Evolutionary conservation across 2,888 invertebrate genomes (phyloP), one percentile per base, ranked within the genome.

Genomic region (Plutella xylostella): DNA sequence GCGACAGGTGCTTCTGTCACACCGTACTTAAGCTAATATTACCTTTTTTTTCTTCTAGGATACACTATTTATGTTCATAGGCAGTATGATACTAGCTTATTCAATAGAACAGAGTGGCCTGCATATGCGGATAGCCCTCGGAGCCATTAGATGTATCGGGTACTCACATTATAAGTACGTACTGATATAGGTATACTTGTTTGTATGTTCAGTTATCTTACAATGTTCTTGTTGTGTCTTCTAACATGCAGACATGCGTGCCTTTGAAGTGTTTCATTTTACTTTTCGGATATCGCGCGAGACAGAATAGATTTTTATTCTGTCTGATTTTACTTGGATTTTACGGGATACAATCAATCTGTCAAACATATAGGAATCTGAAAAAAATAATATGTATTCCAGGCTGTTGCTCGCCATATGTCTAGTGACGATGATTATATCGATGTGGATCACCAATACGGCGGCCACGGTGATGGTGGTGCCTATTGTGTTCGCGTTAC

Each of bases 361-460:
- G n/a, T n/a, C n/a, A n/a, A n/a, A n/a, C n/a, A n/a, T n/a, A n/a
- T n/a, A n/a, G n/a, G n/a, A n/a, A n/a, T n/a, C n/a, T n/a, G n/a
- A n/a, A n/a, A n/a, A n/a, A n/a, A n/a, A n/a, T n/a, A n/a, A n/a
- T n/a, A n/a, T n/a, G n/a, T n/a, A n/a, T 65, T 66, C 19, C 55
- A 91, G 91, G 65, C 77, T 95, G 48, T 88, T 94, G 61, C 86
- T 94, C 55, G 94, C 94, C 0, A 83, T 95, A 52, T 90, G 92
- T 68, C 72, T 88, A 41, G 92, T 93, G 1, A 94, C 95, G 0
- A 94, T 92, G 90, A 93, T 95, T 54, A 86, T 96, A 42, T 95
- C 95, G 0, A 95, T 96, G 94, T 96, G 96, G 96, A 93, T 96
- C 48, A 94, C 94, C 17, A 96, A 96, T 68, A 96, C 96, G 0